phyloP scores from a whole-genome alignment of 2,113 vertebrate species.

The Archocentrus centrarchus region DNA sequence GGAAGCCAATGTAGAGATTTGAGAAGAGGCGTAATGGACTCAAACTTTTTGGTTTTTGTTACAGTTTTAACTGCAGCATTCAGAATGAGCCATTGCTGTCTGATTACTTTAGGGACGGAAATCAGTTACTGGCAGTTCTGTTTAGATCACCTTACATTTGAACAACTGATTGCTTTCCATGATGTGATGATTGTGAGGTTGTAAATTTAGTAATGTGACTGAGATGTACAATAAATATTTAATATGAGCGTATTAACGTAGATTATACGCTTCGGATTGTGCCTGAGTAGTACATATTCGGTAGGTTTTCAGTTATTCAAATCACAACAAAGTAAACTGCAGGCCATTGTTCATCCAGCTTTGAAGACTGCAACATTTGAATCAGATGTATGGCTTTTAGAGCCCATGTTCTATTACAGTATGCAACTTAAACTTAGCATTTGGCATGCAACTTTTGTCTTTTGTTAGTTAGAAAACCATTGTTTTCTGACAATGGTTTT shows the following conservation, averaged over 20 bases:
- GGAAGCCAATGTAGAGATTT: background rate
- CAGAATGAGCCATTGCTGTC: background rate
- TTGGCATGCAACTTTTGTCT: background rate
- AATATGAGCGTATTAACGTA: too few species aligned
- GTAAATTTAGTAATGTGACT: too few species aligned
- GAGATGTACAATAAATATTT: too few species aligned
- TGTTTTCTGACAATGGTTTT: constrained; percentile 61
- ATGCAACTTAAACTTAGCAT: background rate
- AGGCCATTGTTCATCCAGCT: background rate
- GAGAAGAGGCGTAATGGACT: rapidly evolving
- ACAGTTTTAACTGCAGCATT: background rate
- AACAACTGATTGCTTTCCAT: background rate
- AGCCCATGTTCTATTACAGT: background rate
- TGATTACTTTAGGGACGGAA: background rate
- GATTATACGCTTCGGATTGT: background rate
- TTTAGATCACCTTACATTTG: background rate
- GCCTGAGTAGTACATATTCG: background rate
- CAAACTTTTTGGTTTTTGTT: background rate
- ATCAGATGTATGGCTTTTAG: rapidly evolving
- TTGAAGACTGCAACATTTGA: background rate
- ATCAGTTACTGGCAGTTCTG: background rate
- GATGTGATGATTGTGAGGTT: background rate
- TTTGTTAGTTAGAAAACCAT: too few species aligned
- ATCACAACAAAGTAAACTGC: background rate
- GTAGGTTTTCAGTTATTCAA: background rate